These are phyloP conservation scores for Melanargia galathea DNA, from an alignment of 2,888 invertebrate genomes.

Conservation along the genomic window DNA sequence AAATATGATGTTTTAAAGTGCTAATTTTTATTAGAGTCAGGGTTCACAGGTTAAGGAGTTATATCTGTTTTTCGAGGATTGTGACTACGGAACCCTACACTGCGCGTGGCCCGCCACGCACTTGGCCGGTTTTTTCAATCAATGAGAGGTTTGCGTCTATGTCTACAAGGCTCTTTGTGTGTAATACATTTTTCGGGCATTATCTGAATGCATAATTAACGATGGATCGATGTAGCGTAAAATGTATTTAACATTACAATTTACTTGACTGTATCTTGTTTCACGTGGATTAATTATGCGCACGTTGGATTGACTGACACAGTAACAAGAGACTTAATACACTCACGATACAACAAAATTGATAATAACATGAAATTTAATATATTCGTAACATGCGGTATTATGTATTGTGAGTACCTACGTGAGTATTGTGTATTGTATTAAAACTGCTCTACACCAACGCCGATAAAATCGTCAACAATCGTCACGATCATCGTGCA, in stretches of 20 bases:
- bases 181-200: neutral
- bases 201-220: neutral
- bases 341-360: neutral
- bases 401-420: neutral
- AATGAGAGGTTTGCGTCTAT: too few relatives aligned
- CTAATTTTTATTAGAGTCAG: too few relatives aligned
- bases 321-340: neutral
- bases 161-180: neutral
- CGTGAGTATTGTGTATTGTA: too few relatives aligned
- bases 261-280: neutral
- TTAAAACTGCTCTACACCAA: too few relatives aligned
- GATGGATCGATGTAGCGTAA: neutral
- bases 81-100: too few relatives aligned
- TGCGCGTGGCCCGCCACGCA: too few relatives aligned
- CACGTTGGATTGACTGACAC: neutral
- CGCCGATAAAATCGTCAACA: too few relatives aligned
- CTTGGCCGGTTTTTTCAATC: too few relatives aligned
- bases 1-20: too few relatives aligned
- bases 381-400: constrained; percentile 3
- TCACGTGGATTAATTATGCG: neutral
- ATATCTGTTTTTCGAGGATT: too few relatives aligned
- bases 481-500: too few relatives aligned
- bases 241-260: neutral
- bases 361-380: constrained; percentile 3
- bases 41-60: too few relatives aligned